Conservation (phyloP, 2,888 invertebrate genomes). For the Melipona beecheii region DNA sequence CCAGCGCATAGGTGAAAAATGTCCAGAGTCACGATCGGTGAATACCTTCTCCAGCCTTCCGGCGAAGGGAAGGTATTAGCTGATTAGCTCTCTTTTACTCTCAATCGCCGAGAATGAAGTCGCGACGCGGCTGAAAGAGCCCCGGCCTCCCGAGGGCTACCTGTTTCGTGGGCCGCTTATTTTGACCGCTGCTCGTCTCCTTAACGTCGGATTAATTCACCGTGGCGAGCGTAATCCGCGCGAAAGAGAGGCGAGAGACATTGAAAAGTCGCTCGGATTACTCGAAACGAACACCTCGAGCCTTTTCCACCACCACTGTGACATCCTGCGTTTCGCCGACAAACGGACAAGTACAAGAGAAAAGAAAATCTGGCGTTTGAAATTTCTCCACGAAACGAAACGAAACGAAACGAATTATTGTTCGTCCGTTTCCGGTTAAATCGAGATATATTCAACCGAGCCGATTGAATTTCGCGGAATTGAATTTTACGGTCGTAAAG, state of each 20-base stretch:
- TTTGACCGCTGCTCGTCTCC: constrained; percentile 49
- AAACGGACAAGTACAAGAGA: too few relatives aligned
- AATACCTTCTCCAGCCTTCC: constrained; percentile 18
- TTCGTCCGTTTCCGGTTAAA: neutral
- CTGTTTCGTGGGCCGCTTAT: constrained; percentile 41
- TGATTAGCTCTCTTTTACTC: constrained; percentile 56
- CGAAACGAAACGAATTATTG: neutral
- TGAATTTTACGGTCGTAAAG: neutral
- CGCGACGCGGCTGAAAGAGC: constrained; percentile 27
- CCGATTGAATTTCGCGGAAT: neutral
- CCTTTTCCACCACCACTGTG: too few relatives aligned
- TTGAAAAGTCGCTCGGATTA: neutral
- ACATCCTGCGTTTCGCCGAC: too few relatives aligned
- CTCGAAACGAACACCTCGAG: neutral
- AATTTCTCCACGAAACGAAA: neutral
- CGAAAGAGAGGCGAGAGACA: neutral
- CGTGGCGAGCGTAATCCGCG: neutral
- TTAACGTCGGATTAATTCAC: constrained; percentile 53
- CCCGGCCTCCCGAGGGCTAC: constrained; percentile 26
- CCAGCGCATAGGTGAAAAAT: constrained; percentile 48
- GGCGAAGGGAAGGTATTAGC: constrained; percentile 31
- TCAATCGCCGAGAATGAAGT: constrained; percentile 38
- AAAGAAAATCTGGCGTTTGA: too few relatives aligned
- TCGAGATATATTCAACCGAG: too few relatives aligned
- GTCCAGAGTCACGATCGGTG: constrained; percentile 53